phyloP scores from a whole-genome alignment of 2,797 vertebrate species.

The Spondyliosoma cantharus region DNA sequence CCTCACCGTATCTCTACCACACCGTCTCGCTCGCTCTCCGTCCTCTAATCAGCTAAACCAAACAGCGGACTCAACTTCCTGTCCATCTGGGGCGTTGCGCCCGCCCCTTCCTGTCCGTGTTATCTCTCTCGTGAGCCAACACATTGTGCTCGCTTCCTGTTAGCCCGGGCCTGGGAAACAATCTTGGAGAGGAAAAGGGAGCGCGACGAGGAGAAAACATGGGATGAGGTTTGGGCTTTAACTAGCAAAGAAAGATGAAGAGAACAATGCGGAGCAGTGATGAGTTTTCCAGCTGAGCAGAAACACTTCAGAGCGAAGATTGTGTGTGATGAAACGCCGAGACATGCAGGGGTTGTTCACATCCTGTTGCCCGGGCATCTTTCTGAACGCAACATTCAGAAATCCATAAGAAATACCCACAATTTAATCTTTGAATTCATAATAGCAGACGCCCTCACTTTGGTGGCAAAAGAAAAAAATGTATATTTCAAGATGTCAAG shows the following conservation, averaged over 20 bases:
- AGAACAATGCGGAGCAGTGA: constrained; percentile 59
- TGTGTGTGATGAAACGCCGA: constrained; percentile 11
- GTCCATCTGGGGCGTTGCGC: constrained; percentile 75
- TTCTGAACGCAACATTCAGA: not conserved
- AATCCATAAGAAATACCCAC: not conserved
- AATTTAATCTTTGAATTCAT: not conserved
- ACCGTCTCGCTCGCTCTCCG: not conserved
- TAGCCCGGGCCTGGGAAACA: constrained; percentile 68
- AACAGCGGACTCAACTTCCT: constrained; percentile 80
- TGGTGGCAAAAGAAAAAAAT: not conserved
- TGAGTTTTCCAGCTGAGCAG: constrained; percentile 56
- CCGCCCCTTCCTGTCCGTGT: constrained; percentile 79
- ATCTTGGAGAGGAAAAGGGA: constrained; percentile 48
- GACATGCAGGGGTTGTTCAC: not conserved
- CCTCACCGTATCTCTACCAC: constrained; percentile 20
- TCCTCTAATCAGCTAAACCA: constrained; percentile 77
- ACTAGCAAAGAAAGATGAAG: constrained; percentile 32
- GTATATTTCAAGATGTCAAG: not conserved
- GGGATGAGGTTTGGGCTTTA: constrained; percentile 31
- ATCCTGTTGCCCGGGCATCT: constrained; percentile 11
- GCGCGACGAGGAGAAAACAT: constrained; percentile 28
- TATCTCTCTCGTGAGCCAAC: constrained; percentile 77
- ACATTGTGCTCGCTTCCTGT: constrained; percentile 84
- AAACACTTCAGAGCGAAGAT: constrained; percentile 46
- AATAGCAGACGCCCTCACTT: not conserved